Percentiles rank a stretch among this genome's conserved stretches.
Evolutionary conservation across 2,888 invertebrate genomes (phyloP).

Genomic region (Cacoxenus indagator): DNA sequence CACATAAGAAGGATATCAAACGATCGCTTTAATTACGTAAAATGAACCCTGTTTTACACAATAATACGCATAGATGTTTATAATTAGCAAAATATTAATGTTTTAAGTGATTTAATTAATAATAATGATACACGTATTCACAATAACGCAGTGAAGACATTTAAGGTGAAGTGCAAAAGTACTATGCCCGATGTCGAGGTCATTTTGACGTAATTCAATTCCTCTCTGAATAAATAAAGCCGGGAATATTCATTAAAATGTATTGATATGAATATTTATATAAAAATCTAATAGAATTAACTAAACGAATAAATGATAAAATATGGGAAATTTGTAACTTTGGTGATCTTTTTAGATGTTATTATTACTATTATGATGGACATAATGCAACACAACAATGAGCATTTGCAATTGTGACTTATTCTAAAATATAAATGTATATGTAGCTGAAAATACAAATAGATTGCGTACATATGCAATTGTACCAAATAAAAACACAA

Average conservation of each 20-base stretch:
- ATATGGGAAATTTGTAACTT: conserved; percentile 64
- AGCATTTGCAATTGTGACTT: conserved; percentile 8
- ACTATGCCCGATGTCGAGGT: neutral
- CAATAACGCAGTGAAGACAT: neutral
- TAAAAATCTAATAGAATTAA: conserved; percentile 30
- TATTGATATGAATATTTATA: conserved; percentile 39
- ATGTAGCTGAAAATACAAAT: too few relatives aligned
- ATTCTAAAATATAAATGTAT: neutral
- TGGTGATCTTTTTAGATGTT: conserved; percentile 65
- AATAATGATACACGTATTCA: too few relatives aligned
- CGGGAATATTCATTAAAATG: conserved; percentile 47
- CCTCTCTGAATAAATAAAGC: conserved; percentile 53
- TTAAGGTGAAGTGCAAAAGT: neutral
- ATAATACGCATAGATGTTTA: neutral
- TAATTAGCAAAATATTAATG: conserved; percentile 19
- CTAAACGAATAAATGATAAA: conserved; percentile 37
- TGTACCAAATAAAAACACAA: too few relatives aligned
- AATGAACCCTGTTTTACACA: neutral
- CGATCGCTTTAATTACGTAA: too few relatives aligned
- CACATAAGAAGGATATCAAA: too few relatives aligned
- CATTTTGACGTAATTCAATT: conserved; percentile 22
- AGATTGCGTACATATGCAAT: too few relatives aligned
- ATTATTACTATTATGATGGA: conserved; percentile 36
- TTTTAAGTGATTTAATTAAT: conserved; percentile 7
- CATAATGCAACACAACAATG: neutral